phyloP scores from a whole-genome alignment of 2,797 vertebrate genomes.

The Acestrorhynchus altus region DNA sequence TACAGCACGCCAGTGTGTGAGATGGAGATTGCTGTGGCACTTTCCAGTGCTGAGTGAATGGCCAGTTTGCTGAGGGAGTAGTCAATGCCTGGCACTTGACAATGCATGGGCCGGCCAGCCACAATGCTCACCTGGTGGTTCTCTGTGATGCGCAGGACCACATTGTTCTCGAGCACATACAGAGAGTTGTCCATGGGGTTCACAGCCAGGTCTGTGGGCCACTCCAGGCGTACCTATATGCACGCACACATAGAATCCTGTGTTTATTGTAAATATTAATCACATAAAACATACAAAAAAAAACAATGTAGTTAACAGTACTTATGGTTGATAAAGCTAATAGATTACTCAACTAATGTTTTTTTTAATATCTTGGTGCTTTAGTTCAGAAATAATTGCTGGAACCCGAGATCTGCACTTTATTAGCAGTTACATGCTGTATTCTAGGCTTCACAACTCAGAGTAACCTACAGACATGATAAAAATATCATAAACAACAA shows the following conservation, averaged over 20 bases:
- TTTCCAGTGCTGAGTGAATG: conserved; percentile 89
- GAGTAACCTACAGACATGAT: too few relatives aligned
- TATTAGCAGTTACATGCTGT: too few relatives aligned
- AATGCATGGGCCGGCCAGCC: conserved; percentile 90
- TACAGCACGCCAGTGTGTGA: conserved; percentile 89
- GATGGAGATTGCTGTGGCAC: conserved; percentile 87
- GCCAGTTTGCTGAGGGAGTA: conserved; percentile 90
- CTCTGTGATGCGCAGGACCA: conserved; percentile 89
- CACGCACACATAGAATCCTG: conserved; percentile 3
- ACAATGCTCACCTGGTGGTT: conserved; percentile 92
- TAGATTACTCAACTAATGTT: too few relatives aligned
- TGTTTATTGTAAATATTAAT: too few relatives aligned
- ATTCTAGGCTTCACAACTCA: too few relatives aligned
- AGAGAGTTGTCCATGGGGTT: conserved; percentile 92
- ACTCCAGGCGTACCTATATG: conserved; percentile 87
- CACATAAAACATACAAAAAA: background rate
- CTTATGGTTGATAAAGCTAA: too few relatives aligned
- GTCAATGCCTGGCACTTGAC: conserved; percentile 90
- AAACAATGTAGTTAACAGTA: too few relatives aligned
- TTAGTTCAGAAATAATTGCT: too few relatives aligned
- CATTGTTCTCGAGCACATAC: conserved; percentile 90
- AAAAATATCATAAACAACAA: too few relatives aligned
- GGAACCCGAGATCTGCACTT: too few relatives aligned
- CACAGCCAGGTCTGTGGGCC: conserved; percentile 89
- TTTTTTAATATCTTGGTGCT: too few relatives aligned